A percentile compares a stretch with the other conserved stretches of the same genome.
These are phyloP conservation scores for Leptosomus discolor DNA, from an alignment of 2,113 vertebrate genomes.

Conservation along the genomic window DNA sequence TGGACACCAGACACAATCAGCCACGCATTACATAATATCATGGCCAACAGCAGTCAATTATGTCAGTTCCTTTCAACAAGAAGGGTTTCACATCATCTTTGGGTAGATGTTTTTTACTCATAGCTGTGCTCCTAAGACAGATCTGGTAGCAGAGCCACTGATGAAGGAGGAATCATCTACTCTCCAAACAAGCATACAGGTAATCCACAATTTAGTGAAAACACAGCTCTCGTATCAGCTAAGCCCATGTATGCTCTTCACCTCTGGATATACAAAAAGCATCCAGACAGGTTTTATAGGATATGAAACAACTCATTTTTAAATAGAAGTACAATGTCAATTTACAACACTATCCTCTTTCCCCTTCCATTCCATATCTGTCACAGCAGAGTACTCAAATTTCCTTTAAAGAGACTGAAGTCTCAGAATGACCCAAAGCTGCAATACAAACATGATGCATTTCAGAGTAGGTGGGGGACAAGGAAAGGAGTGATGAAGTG, in stretches of 20 bases:
- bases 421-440: not conserved
- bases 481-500: not conserved
- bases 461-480: not conserved
- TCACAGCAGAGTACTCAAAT: not conserved
- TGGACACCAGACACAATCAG: not conserved
- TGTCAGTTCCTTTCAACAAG: not conserved
- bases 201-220: not conserved
- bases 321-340: not conserved
- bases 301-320: not conserved
- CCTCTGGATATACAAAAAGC: not conserved
- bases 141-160: not conserved
- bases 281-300: not conserved
- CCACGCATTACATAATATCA: not conserved
- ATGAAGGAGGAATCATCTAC: not conserved
- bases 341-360: not conserved
- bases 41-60: not conserved
- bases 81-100: not conserved
- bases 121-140: not conserved
- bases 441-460: not conserved
- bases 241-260: not conserved
- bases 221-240: not conserved
- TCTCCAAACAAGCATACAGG: fast-evolving
- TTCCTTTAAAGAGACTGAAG: not conserved
- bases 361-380: not conserved
- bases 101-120: not conserved